Evolutionary conservation across 2,888 invertebrate species (phyloP).

Genomic region (Phasia obesa): DNA sequence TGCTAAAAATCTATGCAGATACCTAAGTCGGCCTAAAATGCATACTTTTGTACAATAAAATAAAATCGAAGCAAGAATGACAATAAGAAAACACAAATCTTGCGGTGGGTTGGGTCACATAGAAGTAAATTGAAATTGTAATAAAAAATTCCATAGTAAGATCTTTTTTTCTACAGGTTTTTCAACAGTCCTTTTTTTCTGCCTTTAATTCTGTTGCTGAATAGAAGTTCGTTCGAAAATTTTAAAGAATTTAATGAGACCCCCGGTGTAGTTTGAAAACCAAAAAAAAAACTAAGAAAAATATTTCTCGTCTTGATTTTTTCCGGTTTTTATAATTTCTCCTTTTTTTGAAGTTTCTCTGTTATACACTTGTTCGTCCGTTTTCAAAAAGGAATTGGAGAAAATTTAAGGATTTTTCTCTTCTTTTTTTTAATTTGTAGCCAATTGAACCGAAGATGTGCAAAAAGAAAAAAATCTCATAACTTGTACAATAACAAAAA

Average conservation of each 20-base stretch:
- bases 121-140: neutral
- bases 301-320: constrained; percentile 9
- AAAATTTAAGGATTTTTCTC: constrained; percentile 48
- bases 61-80: too few relatives aligned
- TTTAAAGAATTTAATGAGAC: constrained; percentile 40
- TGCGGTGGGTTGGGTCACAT: neutral
- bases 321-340: constrained; percentile 45
- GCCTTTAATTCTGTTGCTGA: constrained; percentile 6
- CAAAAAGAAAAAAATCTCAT: constrained; percentile 34
- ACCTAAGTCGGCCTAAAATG: too few relatives aligned
- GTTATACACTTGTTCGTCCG: constrained; percentile 65
- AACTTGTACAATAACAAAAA: constrained; percentile 69
- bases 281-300: neutral
- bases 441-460: constrained; percentile 12
- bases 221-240: constrained; percentile 12
- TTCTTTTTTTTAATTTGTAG: constrained; percentile 25
- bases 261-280: constrained; percentile 46
- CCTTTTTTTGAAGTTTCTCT: constrained; percentile 40
- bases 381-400: constrained; percentile 6
- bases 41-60: too few relatives aligned
- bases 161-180: neutral
- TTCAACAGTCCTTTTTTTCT: neutral
- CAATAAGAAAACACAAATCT: too few relatives aligned
- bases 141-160: neutral
- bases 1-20: too few relatives aligned